Evolutionary conservation across 2,113 vertebrate species (phyloP), one percentile per base, ranked within the genome.

Genomic region (Eonycteris spelaea): DNA sequence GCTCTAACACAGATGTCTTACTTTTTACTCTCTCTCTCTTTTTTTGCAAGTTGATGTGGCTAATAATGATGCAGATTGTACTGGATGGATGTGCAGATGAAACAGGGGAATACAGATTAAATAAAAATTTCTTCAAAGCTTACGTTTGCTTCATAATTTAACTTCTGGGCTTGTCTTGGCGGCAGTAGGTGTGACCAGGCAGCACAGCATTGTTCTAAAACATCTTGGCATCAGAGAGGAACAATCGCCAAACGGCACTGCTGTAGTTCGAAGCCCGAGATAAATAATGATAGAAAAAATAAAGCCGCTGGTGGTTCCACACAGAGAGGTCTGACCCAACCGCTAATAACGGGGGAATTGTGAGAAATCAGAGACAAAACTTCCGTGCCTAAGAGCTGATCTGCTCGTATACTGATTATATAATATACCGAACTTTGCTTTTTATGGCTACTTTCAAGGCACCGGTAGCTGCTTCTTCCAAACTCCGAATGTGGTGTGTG

Each of bases 11-110:
- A 99, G 98, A 99, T 99, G 98, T 99, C 98, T 99, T 99, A 99
- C 98, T 99, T 98, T 98, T 98, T 98, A 95, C 97, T 97, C 95
- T 97, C 97, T 53, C 86, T 68, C 33, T 33, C 0, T 55, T 77
- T 90, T 98, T 98, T 97, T 90, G 98, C 98, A 98, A 98, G 98
- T 98, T 98, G 98, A 98, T 98, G 98, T 97, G 98, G 97, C 98
- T 99, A 99, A 99, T 98, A 99, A 99, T 98, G 98, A 99, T 99
- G 98, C 98, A 99, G 98, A 99, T 99, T 99, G 98, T 98, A 98
- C 98, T 96, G 97, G 98, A 99, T 98, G 97, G 98, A 98, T 98
- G 98, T 99, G 98, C 97, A 98, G 98, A 98, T 98, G 98, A 98
- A 98, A 98, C 98, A 98, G 98, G 98, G 98, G 98, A 99, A 99